Evolutionary conservation across 2,797 vertebrate species (phyloP), one percentile per base, ranked within the genome.

Genomic region (Triplophysa bombifrons): DNA sequence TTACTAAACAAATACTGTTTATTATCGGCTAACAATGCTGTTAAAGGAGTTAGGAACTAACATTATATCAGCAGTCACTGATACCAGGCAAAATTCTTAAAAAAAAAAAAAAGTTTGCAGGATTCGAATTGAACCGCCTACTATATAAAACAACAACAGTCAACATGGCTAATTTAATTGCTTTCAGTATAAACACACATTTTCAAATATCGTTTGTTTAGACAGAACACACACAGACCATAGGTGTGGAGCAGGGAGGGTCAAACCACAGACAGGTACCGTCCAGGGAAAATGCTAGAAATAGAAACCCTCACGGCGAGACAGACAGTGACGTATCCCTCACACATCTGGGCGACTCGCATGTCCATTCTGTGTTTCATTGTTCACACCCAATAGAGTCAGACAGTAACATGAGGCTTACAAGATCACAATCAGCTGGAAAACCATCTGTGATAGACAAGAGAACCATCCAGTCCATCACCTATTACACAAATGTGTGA

Each of bases 181-280:
- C 12, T 25, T 12, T 25, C 22, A 25, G 10, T 58, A 20, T 25
- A 58, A 58, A 58, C 58, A 61, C 6, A 2, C 58, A 13, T 30
- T 30, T 7, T 30, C 58, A 61, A 61, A 16, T 30, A 55, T 27
- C 53, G 60, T 10, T 81, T 46, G 67, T 82, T 46, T 66, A 87
- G 82, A 75, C 64, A 58, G 11, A 58, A 81, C 69, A 74, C 67
- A 84, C 87, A 90, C 83, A 56, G 51, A 46, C 13, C 56, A 67
- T 25, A 53, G 11, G 27, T 66, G 38, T 68, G 46, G 41, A 53
- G 48, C 44, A 17, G 60, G 74, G 67, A 13, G 51, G 74, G 67
- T 70, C 27, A 71, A 65, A 70, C 30, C 1, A n/a, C 58, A 20
- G 72, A 22, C 64, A 82, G 77, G 76, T 63, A 74, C 46, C 11